These are phyloP conservation scores for Monochamus alternatus DNA, from an alignment of 2,888 invertebrate genomes.

Conservation along the genomic window DNA sequence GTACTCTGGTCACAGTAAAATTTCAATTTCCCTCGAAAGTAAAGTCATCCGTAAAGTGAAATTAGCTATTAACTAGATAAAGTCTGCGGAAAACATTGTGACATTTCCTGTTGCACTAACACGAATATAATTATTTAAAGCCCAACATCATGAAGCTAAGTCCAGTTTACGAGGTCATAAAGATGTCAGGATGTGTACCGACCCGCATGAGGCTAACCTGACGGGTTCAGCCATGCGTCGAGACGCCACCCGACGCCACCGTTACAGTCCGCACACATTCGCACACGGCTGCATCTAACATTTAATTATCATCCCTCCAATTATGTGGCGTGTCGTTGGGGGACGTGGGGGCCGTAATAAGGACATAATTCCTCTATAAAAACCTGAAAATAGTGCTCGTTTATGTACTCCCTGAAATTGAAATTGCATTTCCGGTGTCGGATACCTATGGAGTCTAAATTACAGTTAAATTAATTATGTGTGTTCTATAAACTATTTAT, in stretches of 20 bases:
- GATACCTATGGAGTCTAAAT: too few relatives aligned
- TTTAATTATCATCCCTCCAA: conserved; percentile 63
- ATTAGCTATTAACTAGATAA: conserved; percentile 20
- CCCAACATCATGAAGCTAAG: conserved; percentile 54
- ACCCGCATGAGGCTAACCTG: conserved; percentile 62
- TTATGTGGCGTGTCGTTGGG: conserved; percentile 55
- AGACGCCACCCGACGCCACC: conserved; percentile 43
- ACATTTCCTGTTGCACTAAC: conserved; percentile 49
- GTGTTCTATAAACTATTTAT: too few relatives aligned
- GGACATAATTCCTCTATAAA: neutral
- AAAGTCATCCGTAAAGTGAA: conserved; percentile 13
- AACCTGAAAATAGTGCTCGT: neutral
- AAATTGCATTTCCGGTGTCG: too few relatives aligned
- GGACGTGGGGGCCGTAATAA: neutral
- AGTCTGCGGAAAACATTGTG: conserved; percentile 26
- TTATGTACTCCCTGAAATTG: too few relatives aligned
- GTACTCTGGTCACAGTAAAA: neutral
- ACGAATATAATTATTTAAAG: conserved; percentile 54
- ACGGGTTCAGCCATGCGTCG: conserved; percentile 62
- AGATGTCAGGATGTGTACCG: conserved; percentile 61
- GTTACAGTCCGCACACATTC: conserved; percentile 50
- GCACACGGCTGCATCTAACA: conserved; percentile 59
- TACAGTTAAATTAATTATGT: too few relatives aligned
- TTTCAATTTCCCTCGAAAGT: conserved; percentile 2
- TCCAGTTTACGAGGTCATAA: conserved; percentile 62